These are phyloP conservation scores for Rhodeus uyekii DNA, from an alignment of 2,797 vertebrate species.

Conservation along the genomic window DNA sequence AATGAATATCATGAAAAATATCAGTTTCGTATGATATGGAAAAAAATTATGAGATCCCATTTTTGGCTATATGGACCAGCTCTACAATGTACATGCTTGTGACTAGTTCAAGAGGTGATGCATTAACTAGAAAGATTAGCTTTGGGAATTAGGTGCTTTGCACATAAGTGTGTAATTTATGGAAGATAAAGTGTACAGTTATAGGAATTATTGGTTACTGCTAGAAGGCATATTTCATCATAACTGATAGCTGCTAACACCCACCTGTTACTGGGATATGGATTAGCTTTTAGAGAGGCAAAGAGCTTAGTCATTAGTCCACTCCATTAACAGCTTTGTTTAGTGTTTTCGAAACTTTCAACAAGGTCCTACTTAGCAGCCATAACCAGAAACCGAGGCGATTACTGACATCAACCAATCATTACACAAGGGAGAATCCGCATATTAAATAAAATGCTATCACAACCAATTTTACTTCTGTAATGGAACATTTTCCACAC, in stretches of 20 bases:
- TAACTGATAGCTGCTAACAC: neutral
- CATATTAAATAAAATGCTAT: neutral
- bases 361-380: neutral
- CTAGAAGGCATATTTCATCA: conserved; percentile 24
- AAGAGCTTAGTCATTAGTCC: conserved; percentile 8
- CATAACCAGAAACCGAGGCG: neutral
- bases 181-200: conserved; percentile 4
- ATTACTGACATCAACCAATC: neutral
- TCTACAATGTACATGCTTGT: neutral
- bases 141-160: neutral
- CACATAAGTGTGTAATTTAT: neutral
- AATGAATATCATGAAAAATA: no score
- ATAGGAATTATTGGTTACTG: conserved; percentile 1
- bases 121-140: neutral
- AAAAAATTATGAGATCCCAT: no score
- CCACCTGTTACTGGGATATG: conserved; percentile 19
- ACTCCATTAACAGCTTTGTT: conserved; percentile 16
- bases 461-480: neutral
- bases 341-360: neutral
- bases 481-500: neutral
- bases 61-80: neutral
- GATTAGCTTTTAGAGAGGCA: conserved; percentile 17
- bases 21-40: no score
- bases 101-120: neutral
- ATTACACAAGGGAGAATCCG: neutral